Evolutionary conservation across 2,113 vertebrate genomes (phyloP).

Genomic region (Petrocephalus microphthalmus): DNA sequence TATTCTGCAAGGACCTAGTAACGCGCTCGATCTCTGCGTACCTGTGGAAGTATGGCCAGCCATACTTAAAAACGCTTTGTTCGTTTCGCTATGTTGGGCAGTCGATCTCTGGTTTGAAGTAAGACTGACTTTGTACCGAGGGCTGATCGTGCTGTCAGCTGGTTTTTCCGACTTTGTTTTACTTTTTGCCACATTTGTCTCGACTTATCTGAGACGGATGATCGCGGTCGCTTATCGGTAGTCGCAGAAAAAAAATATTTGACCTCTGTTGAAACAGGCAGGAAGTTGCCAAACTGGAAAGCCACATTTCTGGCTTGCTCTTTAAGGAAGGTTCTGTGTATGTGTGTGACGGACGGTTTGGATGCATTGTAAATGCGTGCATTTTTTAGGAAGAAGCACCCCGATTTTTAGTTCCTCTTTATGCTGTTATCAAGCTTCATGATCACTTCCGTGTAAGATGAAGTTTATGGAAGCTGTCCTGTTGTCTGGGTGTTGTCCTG

Average conservation of each 20-base stretch:
- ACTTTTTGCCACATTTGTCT: neutral
- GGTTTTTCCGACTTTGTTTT: neutral
- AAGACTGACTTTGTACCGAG: neutral
- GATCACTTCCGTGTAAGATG: neutral
- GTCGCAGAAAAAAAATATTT: neutral
- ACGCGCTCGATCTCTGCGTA: neutral
- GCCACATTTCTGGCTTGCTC: neutral
- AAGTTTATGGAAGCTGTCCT: neutral
- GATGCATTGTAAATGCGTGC: neutral
- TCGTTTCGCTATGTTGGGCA: neutral
- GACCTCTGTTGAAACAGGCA: neutral
- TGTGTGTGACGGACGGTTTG: neutral
- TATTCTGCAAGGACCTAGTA: neutral
- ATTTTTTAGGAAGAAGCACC: neutral
- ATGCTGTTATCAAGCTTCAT: neutral
- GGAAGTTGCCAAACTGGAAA: conserved; percentile 6
- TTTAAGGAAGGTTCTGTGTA: neutral
- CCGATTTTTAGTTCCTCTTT: neutral
- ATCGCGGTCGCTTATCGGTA: neutral
- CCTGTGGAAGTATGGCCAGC: neutral
- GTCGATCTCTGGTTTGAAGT: neutral
- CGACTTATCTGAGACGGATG: neutral
- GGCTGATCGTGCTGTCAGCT: neutral
- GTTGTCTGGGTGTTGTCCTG: neutral
- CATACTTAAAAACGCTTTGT: neutral